Conservation (phyloP, 1,140 invertebrate genomes). For the Zaprionus davidi region DNA sequence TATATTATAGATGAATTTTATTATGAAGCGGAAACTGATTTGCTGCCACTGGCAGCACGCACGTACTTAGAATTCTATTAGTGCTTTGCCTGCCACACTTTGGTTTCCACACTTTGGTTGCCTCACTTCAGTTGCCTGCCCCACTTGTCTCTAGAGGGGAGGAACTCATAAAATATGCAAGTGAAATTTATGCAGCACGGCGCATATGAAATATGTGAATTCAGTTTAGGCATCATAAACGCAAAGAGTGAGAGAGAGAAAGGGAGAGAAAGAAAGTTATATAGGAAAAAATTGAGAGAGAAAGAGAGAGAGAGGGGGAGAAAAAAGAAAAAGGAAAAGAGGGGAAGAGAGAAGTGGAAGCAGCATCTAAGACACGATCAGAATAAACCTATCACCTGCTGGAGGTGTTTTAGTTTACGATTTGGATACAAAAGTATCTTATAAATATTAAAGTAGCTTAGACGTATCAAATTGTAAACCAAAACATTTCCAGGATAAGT, state of each 20-base stretch:
- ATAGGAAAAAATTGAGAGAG: background rate
- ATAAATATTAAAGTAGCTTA: too few relatives aligned
- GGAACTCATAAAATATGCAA: slow-evolving; percentile 5
- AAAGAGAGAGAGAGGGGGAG: background rate
- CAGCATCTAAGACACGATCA: background rate
- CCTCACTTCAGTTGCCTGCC: background rate
- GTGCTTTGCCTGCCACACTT: background rate
- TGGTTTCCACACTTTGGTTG: background rate
- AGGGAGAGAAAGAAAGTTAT: background rate
- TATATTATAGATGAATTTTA: slow-evolving; percentile 2
- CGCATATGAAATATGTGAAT: slow-evolving; percentile 4
- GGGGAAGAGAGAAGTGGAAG: background rate
- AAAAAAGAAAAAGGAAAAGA: background rate
- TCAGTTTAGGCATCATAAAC: background rate
- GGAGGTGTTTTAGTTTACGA: too few relatives aligned
- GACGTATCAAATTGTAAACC: too few relatives aligned
- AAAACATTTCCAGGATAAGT: too few relatives aligned
- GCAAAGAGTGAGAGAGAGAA: background rate
- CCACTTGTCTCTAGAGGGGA: background rate
- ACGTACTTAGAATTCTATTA: slow-evolving; percentile 4
- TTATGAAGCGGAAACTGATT: slow-evolving; percentile 3
- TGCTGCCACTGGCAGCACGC: background rate
- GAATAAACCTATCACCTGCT: too few relatives aligned
- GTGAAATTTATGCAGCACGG: background rate
- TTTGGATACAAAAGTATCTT: too few relatives aligned